Conservation (phyloP, 2,888 invertebrate species). For the Globia sparganii region DNA sequence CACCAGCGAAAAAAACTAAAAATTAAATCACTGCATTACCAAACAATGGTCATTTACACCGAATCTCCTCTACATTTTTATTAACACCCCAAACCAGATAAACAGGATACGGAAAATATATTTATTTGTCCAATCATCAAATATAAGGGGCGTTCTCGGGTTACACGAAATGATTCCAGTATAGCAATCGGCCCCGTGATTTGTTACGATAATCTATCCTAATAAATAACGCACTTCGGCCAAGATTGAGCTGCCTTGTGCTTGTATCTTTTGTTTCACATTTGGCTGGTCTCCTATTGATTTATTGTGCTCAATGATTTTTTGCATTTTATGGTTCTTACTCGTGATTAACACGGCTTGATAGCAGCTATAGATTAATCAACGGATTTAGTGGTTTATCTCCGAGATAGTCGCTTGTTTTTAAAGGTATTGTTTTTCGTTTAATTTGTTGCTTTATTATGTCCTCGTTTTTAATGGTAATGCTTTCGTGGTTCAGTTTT, state of each 20-base stretch:
- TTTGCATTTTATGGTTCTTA: slow-evolving; percentile 74
- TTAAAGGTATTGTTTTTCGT: slow-evolving; percentile 54
- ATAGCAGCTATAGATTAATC: slow-evolving; percentile 68
- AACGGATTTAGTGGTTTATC: slow-evolving; percentile 62
- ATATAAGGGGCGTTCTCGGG: slow-evolving; percentile 89
- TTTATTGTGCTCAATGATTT: slow-evolving; percentile 76
- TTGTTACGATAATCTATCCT: slow-evolving; percentile 89
- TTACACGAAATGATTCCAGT: slow-evolving; percentile 88
- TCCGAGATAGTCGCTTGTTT: slow-evolving; percentile 58
- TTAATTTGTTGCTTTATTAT: slow-evolving; percentile 68
- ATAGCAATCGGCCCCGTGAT: slow-evolving; percentile 85
- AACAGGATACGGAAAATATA: slow-evolving; percentile 90
- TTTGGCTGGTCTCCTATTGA: slow-evolving; percentile 71
- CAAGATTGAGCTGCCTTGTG: slow-evolving; percentile 88
- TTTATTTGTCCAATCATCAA: slow-evolving; percentile 90
- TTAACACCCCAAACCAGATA: slow-evolving; percentile 90
- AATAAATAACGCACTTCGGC: slow-evolving; percentile 88
- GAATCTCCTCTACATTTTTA: slow-evolving; percentile 87
- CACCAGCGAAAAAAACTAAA: neutral
- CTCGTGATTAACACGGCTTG: slow-evolving; percentile 62
- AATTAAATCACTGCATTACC: neutral
- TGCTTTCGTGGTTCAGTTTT: slow-evolving; percentile 41
- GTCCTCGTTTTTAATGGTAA: slow-evolving; percentile 62
- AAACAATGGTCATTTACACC: slow-evolving; percentile 60
- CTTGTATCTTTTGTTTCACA: slow-evolving; percentile 77